A percentile compares a stretch with the other conserved stretches of the same genome.
phyloP scores from a whole-genome alignment of 2,797 vertebrate species.

The Typhlichthys eigenmanni region DNA sequence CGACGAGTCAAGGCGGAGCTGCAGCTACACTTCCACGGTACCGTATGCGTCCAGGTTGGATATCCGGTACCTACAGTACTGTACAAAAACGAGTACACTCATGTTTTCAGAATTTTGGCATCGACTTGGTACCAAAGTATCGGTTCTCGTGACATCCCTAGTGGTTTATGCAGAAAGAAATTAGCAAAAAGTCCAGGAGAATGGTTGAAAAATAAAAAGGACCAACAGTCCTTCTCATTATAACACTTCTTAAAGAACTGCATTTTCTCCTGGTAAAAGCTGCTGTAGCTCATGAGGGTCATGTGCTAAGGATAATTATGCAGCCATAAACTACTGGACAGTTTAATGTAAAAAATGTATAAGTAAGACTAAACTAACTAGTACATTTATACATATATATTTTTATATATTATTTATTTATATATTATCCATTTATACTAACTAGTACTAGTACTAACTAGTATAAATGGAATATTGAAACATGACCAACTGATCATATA shows the following conservation, averaged over 20 bases:
- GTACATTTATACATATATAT: too few species aligned
- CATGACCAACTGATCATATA: neutral
- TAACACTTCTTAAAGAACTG: neutral
- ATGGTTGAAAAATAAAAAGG: neutral
- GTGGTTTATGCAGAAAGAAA: neutral
- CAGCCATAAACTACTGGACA: neutral
- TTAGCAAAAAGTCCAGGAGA: conserved; percentile 4
- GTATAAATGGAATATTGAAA: too few species aligned
- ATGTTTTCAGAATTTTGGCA: too few species aligned
- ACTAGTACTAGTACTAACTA: neutral
- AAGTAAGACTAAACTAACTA: neutral
- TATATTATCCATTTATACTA: too few species aligned
- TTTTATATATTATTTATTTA: too few species aligned
- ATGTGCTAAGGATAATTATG: conserved; percentile 2
- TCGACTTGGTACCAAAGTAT: too few species aligned
- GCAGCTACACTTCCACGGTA: too few species aligned
- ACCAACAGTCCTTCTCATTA: neutral
- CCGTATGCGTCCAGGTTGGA: too few species aligned
- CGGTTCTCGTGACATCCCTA: neutral
- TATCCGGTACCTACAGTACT: too few species aligned
- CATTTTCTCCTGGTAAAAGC: neutral
- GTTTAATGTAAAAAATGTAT: neutral
- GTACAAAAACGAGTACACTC: too few species aligned
- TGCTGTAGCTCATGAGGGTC: neutral
- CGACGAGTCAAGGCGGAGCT: too few species aligned